These are phyloP conservation scores for Caenorhabditis tropicalis DNA, from an alignment of 1,140 invertebrate species.

Conservation along the genomic window DNA sequence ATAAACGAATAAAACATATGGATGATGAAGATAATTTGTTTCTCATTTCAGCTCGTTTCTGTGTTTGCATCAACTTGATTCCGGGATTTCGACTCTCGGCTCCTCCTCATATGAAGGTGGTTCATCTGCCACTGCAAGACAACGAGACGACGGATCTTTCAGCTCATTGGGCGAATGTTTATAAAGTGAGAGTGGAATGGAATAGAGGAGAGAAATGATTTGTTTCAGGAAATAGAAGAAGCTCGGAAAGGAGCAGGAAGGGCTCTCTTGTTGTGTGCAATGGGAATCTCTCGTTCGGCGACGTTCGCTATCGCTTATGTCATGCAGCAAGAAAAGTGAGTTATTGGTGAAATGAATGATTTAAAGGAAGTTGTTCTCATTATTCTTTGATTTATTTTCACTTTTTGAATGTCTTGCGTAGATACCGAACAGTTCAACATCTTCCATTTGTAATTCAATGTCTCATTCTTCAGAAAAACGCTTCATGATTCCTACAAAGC, in stretches of 20 bases:
- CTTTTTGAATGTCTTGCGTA: too few relatives aligned
- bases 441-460: neutral
- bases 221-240: conserved; percentile 53
- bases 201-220: neutral
- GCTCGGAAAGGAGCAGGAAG: conserved; percentile 50
- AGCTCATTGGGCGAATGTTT: conserved; percentile 54
- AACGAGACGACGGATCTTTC: conserved; percentile 54
- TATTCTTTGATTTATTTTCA: too few relatives aligned
- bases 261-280: conserved; percentile 83
- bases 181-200: conserved; percentile 45
- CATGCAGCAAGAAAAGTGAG: conserved; percentile 74
- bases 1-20: neutral
- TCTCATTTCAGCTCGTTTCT: conserved; percentile 51
- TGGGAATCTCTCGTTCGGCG: conserved; percentile 84
- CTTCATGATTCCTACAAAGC: conserved; percentile 82
- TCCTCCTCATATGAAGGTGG: conserved; percentile 48
- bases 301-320: conserved; percentile 85
- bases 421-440: too few relatives aligned
- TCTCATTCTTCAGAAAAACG: conserved; percentile 73
- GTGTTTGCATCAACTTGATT: conserved; percentile 55
- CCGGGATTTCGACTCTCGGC: conserved; percentile 53
- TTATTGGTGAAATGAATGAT: neutral
- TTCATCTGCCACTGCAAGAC: conserved; percentile 57
- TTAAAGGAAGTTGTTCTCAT: too few relatives aligned
- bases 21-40: neutral